Evolutionary conservation across 2,113 vertebrate species (phyloP).

Genomic region (Zosterops pallidus): DNA sequence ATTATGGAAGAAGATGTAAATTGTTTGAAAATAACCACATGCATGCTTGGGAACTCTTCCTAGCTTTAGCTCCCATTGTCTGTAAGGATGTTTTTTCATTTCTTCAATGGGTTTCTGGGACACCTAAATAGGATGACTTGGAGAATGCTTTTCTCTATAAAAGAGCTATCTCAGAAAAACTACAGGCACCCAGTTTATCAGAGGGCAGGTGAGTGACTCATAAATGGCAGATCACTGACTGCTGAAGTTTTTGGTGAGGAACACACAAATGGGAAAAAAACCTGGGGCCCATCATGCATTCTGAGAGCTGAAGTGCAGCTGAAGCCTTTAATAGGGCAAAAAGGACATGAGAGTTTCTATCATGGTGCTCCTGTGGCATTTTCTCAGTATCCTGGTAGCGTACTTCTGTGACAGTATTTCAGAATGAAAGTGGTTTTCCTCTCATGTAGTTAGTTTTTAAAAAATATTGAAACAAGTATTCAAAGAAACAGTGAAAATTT

Average conservation of each 20-base stretch:
- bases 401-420: background rate
- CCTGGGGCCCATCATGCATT: background rate
- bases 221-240: background rate
- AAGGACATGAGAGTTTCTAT: background rate
- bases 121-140: background rate
- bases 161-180: background rate
- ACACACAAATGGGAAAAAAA: background rate
- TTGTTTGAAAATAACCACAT: background rate
- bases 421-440: background rate
- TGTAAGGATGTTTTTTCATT: background rate
- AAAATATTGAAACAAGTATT: background rate
- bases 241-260: background rate
- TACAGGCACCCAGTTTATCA: background rate
- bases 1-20: background rate
- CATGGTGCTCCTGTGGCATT: background rate
- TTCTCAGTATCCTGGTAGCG: background rate
- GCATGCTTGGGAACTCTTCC: background rate
- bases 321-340: background rate
- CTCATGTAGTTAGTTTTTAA: background rate
- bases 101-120: background rate
- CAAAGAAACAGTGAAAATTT: background rate
- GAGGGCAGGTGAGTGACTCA: background rate
- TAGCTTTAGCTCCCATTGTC: background rate
- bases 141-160: background rate
- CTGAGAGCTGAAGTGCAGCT: background rate